Percentiles rank a stretch among this genome's conserved stretches.
Conservation (phyloP, 2,888 invertebrate species). For the Caenorhabditis sp. region DNA sequence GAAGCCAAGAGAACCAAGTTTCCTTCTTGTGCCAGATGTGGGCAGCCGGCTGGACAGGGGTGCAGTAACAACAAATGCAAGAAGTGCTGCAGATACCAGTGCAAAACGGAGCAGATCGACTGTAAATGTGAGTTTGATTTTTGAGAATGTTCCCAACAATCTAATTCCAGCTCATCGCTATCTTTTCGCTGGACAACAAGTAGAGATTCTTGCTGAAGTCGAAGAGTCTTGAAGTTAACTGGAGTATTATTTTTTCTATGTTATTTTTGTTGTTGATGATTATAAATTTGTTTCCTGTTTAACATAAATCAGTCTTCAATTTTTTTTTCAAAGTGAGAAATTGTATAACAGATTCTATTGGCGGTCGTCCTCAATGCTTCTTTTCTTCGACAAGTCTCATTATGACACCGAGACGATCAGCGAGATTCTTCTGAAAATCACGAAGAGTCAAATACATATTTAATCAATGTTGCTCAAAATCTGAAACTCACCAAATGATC, state of each 20-base stretch:
- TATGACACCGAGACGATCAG: slow-evolving; percentile 62
- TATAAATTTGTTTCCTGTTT: slow-evolving; percentile 6
- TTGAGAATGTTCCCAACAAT: not conserved
- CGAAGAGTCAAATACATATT: not conserved
- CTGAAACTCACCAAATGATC: slow-evolving; percentile 86
- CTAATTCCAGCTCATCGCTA: slow-evolving; percentile 48
- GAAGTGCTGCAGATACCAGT: slow-evolving; percentile 79
- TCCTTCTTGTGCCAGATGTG: slow-evolving; percentile 76
- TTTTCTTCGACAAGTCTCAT: slow-evolving; percentile 61
- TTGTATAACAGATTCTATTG: not conserved
- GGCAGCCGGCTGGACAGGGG: slow-evolving; percentile 77
- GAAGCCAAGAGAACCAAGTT: slow-evolving; percentile 59
- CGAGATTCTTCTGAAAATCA: slow-evolving; percentile 57
- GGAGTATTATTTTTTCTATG: not conserved
- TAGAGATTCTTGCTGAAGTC: not conserved
- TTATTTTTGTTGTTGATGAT: slow-evolving; percentile 19
- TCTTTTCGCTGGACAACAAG: slow-evolving; percentile 20
- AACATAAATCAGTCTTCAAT: not conserved
- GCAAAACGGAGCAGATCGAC: slow-evolving; percentile 70
- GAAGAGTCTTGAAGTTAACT: slow-evolving; percentile 14
- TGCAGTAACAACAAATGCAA: slow-evolving; percentile 76
- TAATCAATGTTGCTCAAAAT: not conserved
- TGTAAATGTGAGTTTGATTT: slow-evolving; percentile 69
- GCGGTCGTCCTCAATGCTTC: not conserved
- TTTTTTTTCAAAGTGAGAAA: not conserved